Conservation (phyloP, 2,888 invertebrate species). For the Callinectes sapidus region DNA sequence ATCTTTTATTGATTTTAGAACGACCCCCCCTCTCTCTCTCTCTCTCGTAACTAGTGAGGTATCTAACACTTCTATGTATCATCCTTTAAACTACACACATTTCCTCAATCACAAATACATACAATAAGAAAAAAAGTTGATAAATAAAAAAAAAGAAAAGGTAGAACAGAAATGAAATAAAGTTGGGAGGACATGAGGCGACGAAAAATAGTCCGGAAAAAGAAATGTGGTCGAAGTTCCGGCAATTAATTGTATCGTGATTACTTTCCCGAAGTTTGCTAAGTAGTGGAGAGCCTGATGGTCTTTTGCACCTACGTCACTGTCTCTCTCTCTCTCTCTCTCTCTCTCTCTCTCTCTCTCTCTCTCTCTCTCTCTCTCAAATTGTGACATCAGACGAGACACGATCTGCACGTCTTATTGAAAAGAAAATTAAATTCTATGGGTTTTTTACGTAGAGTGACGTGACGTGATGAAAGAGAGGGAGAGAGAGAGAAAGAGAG, state of each 20-base stretch:
- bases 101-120: neutral
- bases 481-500: too few species aligned
- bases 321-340: constrained; percentile 19
- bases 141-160: neutral
- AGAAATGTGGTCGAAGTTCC: neutral
- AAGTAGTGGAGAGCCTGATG: neutral
- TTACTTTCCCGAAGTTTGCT: constrained; percentile 23
- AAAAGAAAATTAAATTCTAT: too few species aligned
- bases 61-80: too few species aligned
- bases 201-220: neutral
- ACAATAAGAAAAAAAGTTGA: neutral
- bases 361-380: constrained; percentile 20
- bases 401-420: too few species aligned
- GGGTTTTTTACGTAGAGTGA: too few species aligned
- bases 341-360: constrained; percentile 29
- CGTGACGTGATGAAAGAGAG: too few species aligned
- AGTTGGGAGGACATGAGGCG: neutral
- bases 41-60: too few species aligned
- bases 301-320: neutral
- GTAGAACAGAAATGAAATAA: neutral
- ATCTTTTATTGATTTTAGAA: neutral
- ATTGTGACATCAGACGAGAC: neutral
- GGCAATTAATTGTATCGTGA: neutral
- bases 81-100: too few species aligned
- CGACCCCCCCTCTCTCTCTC: too few species aligned